phyloP scores from a whole-genome alignment of 2,888 invertebrate genomes.

The Lithosia quadra region DNA sequence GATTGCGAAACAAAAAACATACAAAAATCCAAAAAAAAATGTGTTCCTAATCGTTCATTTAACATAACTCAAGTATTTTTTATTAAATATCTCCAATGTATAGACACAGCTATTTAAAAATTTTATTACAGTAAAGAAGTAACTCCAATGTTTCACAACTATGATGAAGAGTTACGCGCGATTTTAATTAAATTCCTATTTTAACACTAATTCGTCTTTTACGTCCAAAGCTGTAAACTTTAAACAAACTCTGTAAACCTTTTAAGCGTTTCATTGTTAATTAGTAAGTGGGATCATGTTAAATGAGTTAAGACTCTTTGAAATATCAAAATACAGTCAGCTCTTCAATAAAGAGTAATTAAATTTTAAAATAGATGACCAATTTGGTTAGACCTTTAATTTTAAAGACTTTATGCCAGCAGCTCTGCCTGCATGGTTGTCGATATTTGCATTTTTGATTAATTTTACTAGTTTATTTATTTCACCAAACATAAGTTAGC shows the following conservation, averaged over 20 bases:
- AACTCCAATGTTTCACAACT: background rate
- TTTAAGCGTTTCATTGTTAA: constrained; percentile 38
- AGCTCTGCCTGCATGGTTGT: too few species aligned
- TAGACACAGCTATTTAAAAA: too few species aligned
- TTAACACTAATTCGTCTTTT: constrained; percentile 41
- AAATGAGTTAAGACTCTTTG: constrained; percentile 26
- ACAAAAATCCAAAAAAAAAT: too few species aligned
- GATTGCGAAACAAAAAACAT: too few species aligned
- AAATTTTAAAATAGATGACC: background rate
- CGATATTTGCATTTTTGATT: too few species aligned
- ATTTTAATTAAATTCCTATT: constrained; percentile 23
- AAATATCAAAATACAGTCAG: constrained; percentile 18
- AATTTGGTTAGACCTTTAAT: background rate
- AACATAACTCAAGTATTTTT: too few species aligned
- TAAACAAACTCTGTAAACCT: constrained; percentile 41
- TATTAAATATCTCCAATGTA: too few species aligned
- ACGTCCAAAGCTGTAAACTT: constrained; percentile 32
- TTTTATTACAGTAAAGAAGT: too few species aligned
- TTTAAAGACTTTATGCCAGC: too few species aligned
- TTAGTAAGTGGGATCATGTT: constrained; percentile 36
- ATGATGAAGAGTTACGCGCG: constrained; percentile 20
- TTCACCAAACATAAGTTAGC: too few species aligned
- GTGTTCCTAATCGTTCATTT: too few species aligned
- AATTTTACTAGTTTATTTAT: too few species aligned
- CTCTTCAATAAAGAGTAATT: constrained; percentile 17